Conservation (phyloP, 2,888 invertebrate species). For the Trypoxylon attenuatum region DNA sequence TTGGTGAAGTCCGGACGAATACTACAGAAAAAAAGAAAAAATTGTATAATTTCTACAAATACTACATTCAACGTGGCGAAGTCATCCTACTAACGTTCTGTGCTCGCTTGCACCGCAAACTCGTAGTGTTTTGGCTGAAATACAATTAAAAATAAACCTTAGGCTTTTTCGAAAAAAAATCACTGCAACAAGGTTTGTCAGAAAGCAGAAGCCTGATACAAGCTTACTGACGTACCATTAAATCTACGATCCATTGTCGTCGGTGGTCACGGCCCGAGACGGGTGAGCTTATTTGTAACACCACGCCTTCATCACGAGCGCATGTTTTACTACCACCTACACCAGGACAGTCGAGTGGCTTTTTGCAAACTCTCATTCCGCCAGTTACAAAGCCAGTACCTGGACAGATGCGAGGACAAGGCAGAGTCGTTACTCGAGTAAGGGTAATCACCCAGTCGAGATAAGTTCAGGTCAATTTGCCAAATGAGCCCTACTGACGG, state of each 20-base stretch:
- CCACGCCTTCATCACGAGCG: background rate
- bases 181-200: no score
- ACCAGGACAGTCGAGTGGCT: background rate
- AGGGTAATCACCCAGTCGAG: constrained; percentile 13
- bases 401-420: background rate
- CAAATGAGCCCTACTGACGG: constrained; percentile 41
- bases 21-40: no score
- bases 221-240: background rate
- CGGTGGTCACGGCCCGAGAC: background rate
- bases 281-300: background rate
- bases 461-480: constrained; percentile 63
- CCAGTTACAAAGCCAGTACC: background rate
- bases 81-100: no score
- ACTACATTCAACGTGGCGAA: no score
- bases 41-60: no score
- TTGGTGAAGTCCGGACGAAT: no score
- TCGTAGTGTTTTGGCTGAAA: no score
- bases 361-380: background rate
- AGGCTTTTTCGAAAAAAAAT: no score
- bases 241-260: background rate
- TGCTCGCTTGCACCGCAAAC: no score
- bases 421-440: background rate
- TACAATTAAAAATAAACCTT: no score
- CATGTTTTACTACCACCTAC: background rate
- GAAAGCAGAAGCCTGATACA: no score